phyloP scores from a whole-genome alignment of 2,113 vertebrate species.

The Oncorhynchus clarkii region DNA sequence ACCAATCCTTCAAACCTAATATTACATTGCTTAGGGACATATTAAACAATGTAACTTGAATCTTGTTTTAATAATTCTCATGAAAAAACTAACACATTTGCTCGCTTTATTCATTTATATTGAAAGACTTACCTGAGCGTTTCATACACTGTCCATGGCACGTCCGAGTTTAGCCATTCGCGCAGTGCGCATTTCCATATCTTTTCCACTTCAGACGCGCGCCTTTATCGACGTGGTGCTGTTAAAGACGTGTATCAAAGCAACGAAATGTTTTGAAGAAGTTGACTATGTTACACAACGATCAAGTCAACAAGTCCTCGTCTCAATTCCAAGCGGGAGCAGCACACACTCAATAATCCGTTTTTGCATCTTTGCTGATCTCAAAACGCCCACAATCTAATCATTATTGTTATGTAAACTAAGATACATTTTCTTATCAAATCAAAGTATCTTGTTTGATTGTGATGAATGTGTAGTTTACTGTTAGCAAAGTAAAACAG shows the following conservation, averaged over 20 bases:
- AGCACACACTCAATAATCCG: not conserved
- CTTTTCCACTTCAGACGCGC: not conserved
- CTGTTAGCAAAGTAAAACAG: too few relatives aligned
- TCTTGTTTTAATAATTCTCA: too few relatives aligned
- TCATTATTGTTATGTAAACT: not conserved
- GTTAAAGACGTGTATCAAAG: not conserved
- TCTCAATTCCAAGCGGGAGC: not conserved
- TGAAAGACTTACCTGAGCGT: not conserved
- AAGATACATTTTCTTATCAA: too few relatives aligned
- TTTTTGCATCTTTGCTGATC: not conserved
- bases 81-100: not conserved
- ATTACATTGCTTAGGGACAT: too few relatives aligned
- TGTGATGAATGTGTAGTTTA: not conserved
- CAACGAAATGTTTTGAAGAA: slow-evolving; percentile 4
- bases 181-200: not conserved
- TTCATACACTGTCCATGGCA: slow-evolving; percentile 21
- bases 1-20: too few relatives aligned
- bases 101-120: not conserved
- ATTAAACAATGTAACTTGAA: too few relatives aligned
- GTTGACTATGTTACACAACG: not conserved
- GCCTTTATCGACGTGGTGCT: too few relatives aligned
- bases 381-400: not conserved
- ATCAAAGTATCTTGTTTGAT: not conserved
- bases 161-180: not conserved
- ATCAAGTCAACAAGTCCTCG: not conserved